A percentile compares a stretch with the other conserved stretches of the same genome.
Conservation (phyloP, 2,113 vertebrate species). For the Halcyon senegalensis region DNA sequence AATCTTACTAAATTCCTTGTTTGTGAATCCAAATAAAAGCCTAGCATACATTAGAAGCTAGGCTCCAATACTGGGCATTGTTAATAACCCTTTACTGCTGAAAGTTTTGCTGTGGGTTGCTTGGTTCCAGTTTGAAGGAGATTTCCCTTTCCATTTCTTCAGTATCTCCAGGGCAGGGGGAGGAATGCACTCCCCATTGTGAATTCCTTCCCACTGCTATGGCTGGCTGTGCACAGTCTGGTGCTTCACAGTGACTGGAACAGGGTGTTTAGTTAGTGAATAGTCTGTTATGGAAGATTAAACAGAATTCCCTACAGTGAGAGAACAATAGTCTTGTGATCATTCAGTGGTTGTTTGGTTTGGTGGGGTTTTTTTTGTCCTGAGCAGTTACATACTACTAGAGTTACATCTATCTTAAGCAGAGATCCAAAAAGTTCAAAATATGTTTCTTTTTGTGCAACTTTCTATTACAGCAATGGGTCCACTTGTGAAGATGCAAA, state of each 20-base stretch:
- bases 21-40: background rate
- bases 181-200: background rate
- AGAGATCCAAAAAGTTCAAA: background rate
- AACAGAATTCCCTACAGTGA: background rate
- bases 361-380: background rate
- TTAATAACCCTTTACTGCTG: background rate
- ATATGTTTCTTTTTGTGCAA: background rate
- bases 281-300: background rate
- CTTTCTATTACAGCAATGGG: background rate
- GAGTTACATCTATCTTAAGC: background rate
- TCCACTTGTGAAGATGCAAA: background rate
- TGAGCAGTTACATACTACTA: background rate
- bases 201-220: background rate
- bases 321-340: background rate
- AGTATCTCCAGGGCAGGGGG: background rate
- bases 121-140: background rate
- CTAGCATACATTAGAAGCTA: background rate
- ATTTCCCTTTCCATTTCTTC: background rate
- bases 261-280: conserved; percentile 3
- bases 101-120: background rate
- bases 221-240: background rate
- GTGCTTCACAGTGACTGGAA: background rate
- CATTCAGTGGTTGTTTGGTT: background rate
- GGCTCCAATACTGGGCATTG: background rate
- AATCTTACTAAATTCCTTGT: background rate